Evolutionary conservation across 2,888 invertebrate species (phyloP).

Genomic region (Ferdinandea cuprea): DNA sequence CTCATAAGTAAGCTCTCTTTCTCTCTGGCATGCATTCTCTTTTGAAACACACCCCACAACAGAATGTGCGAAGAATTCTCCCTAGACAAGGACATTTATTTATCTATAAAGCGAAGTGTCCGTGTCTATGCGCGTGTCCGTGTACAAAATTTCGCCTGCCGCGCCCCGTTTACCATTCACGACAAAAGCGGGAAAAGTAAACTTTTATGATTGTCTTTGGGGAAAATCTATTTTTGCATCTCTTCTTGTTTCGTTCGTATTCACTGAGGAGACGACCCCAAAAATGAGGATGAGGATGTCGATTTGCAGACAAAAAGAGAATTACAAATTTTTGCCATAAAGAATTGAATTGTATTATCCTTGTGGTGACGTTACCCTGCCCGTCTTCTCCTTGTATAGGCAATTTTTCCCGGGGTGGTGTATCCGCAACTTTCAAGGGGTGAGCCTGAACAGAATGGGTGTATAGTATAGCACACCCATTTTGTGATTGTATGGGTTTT

Average conservation of each 20-base stretch:
- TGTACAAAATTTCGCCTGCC: conserved; percentile 16
- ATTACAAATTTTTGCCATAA: conserved; percentile 52
- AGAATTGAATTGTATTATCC: conserved; percentile 55
- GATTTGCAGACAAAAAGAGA: conserved; percentile 57
- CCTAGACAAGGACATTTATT: conserved; percentile 51
- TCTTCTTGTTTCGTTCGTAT: conserved; percentile 1
- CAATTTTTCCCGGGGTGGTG: conserved; percentile 22
- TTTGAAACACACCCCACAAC: conserved; percentile 8
- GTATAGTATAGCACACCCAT: too few species aligned
- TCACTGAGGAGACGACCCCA: neutral
- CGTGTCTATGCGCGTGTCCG: conserved; percentile 56
- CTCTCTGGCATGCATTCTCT: neutral
- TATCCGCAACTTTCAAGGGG: conserved; percentile 2
- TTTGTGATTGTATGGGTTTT: conserved; percentile 16
- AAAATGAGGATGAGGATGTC: neutral
- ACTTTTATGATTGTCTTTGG: conserved; percentile 35
- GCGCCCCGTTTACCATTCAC: conserved; percentile 19
- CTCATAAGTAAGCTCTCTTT: conserved; percentile 3
- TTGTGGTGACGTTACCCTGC: conserved; percentile 57
- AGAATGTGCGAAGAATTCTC: neutral
- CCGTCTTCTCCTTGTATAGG: conserved; percentile 12
- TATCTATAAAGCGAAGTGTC: neutral
- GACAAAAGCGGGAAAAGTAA: conserved; percentile 22
- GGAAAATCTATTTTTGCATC: conserved; percentile 23
- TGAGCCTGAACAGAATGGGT: conserved; percentile 35